Evolutionary conservation across 2,113 vertebrate species (phyloP), one percentile per base, ranked within the genome.

Genomic region (Ophiodon elongatus): DNA sequence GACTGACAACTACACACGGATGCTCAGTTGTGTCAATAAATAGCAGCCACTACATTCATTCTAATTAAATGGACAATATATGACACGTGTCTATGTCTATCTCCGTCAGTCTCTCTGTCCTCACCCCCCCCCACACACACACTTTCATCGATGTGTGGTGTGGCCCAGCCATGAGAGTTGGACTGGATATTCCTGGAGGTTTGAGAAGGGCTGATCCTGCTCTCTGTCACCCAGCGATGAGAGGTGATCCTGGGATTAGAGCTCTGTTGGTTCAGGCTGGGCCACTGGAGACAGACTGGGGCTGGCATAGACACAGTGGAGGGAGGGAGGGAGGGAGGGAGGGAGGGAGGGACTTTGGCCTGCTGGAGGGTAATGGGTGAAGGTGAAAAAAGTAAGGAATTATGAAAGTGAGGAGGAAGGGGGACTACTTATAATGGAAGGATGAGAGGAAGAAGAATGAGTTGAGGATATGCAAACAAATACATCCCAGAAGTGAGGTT

Each of bases 251-350:
- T 39, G 72, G 87, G 87, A 94, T 93, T 91, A 93, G 85, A 77
- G 79, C 63, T 82, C 73, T 92, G 92, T 93, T 91, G 5, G 85
- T 85, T 90, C 93, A 94, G 94, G 85, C 92, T 83, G 89, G 93
- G 89, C 89, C 71, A 31, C 45, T 78, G 82, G 63, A 95, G 93
- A 96, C 85, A 93, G 89, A 89, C 83, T 90, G 93, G 91, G 75
- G 52, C 86, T 84, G 86, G 85, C 82, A 82, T 65, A 21, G 52
- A 94, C 84, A 94, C 84, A 87, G 85, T 0, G 0, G 85, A 35
- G 25, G 72, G 79, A 89, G 80, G 72, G 76, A 88, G 79, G 71
- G 71, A 29, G 69, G 41, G 27, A 69, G 47, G 41, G 66, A 2
- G 62, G 29, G 39, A 0, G 45, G n/a, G n/a, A n/a, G n/a, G n/a